Evolutionary conservation across 2,888 invertebrate species (phyloP).

Genomic region (Caprella mutica): DNA sequence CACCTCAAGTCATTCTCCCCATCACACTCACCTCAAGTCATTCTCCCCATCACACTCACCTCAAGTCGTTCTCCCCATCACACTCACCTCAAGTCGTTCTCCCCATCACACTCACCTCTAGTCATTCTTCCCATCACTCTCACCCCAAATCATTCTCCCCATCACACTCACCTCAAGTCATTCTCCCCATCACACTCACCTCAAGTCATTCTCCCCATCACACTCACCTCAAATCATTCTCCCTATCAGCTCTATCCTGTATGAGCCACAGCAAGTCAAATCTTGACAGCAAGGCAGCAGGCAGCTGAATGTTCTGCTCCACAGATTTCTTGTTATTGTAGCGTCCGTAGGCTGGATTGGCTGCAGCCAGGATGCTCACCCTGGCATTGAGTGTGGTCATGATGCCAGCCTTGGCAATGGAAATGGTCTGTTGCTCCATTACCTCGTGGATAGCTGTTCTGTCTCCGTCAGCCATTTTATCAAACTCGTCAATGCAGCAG

Average conservation of each 20-base stretch:
- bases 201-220: too few species aligned
- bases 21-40: too few species aligned
- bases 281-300: conserved; percentile 89
- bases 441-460: conserved; percentile 94
- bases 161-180: too few species aligned
- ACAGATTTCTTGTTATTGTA: conserved; percentile 91
- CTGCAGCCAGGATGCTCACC: conserved; percentile 93
- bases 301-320: conserved; percentile 95
- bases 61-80: too few species aligned
- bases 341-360: conserved; percentile 96
- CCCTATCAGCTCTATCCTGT: conserved; percentile 59
- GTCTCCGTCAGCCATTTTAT: conserved; percentile 96
- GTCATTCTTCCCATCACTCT: not conserved
- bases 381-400: conserved; percentile 96
- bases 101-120: too few species aligned
- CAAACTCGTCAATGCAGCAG: conserved; percentile 99
- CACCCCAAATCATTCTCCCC: too few species aligned
- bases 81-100: too few species aligned
- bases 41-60: too few species aligned
- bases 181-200: too few species aligned
- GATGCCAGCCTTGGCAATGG: conserved; percentile 98
- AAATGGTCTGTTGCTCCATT: conserved; percentile 99
- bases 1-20: too few species aligned
- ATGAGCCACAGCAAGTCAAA: conserved; percentile 95
- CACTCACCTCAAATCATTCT: conserved; percentile 52